A percentile compares a stretch with the other conserved stretches of the same genome.
Evolutionary conservation across 2,888 invertebrate species (phyloP).

Genomic region (Gortyna flavago): DNA sequence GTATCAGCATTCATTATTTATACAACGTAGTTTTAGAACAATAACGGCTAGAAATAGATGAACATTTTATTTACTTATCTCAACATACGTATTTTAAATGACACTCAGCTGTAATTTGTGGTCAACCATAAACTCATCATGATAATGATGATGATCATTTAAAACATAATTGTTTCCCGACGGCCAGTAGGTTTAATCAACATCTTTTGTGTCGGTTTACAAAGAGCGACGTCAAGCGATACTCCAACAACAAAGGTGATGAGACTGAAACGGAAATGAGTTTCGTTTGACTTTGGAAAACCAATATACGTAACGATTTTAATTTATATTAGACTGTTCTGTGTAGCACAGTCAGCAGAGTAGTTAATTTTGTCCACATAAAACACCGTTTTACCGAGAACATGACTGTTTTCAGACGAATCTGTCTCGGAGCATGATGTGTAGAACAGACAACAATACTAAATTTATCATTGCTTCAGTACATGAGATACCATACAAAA

Average conservation of each 20-base stretch:
- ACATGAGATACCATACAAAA: conserved; percentile 32
- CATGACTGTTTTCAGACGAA: conserved; percentile 7
- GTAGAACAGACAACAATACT: conserved; percentile 12
- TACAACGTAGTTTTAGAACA: conserved; percentile 7
- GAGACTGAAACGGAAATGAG: conserved; percentile 49
- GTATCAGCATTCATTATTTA: conserved; percentile 21
- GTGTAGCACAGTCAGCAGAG: background rate
- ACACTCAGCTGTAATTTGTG: conserved; percentile 3
- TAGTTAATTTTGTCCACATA: background rate
- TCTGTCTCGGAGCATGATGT: conserved; percentile 1
- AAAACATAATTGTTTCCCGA: conserved; percentile 35
- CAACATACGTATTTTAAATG: conserved; percentile 17
- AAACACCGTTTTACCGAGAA: background rate
- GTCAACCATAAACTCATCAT: conserved; percentile 5
- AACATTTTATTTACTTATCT: conserved; percentile 1
- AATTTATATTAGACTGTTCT: conserved; percentile 4
- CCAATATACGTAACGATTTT: conserved; percentile 30
- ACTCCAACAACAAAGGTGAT: conserved; percentile 35
- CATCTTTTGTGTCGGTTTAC: conserved; percentile 41
- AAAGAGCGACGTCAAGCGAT: conserved; percentile 41
- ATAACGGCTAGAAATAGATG: conserved; percentile 11
- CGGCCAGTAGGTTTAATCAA: conserved; percentile 14
- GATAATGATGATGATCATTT: conserved; percentile 22
- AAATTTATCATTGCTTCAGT: conserved; percentile 12
- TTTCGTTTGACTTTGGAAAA: conserved; percentile 25